phyloP scores from a whole-genome alignment of 2,113 vertebrate species.

The Grammomys surdaster region DNA sequence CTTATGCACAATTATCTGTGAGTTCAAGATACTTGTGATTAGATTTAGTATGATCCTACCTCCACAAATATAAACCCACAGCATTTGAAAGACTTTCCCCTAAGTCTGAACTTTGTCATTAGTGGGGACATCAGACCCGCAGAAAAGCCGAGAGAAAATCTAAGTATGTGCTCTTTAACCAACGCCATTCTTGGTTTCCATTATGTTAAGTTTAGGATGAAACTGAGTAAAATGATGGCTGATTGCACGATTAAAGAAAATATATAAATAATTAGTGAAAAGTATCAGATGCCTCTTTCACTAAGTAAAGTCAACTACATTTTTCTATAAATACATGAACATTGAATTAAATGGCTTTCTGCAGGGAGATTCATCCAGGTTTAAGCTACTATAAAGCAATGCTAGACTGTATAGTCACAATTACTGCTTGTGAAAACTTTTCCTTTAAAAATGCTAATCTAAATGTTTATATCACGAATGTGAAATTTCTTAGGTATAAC shows the following conservation, averaged over 20 bases:
- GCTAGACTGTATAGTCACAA: background rate
- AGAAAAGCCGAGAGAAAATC: background rate
- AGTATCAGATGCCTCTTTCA: background rate
- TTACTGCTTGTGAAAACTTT: background rate
- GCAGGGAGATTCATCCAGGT: background rate
- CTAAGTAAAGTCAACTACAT: conserved; percentile 15
- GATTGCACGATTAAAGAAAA: background rate
- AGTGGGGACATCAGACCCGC: background rate
- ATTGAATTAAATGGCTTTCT: conserved; percentile 9
- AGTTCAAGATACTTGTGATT: background rate
- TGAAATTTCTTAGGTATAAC: background rate
- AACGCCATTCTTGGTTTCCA: background rate
- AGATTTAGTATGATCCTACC: background rate
- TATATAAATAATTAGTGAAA: conserved; percentile 7
- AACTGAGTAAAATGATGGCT: background rate
- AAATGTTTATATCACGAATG: conserved; percentile 14
- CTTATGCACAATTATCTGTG: background rate
- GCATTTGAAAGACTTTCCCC: conserved; percentile 10
- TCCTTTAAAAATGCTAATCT: conserved; percentile 12
- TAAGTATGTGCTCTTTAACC: background rate
- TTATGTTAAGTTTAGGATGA: background rate
- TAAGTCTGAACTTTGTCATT: background rate
- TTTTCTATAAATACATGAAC: background rate
- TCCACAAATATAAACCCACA: background rate
- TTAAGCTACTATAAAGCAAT: conserved; percentile 9